Evolutionary conservation across 2,888 invertebrate genomes (phyloP).

Genomic region (Branchipolynoe longqiensis): DNA sequence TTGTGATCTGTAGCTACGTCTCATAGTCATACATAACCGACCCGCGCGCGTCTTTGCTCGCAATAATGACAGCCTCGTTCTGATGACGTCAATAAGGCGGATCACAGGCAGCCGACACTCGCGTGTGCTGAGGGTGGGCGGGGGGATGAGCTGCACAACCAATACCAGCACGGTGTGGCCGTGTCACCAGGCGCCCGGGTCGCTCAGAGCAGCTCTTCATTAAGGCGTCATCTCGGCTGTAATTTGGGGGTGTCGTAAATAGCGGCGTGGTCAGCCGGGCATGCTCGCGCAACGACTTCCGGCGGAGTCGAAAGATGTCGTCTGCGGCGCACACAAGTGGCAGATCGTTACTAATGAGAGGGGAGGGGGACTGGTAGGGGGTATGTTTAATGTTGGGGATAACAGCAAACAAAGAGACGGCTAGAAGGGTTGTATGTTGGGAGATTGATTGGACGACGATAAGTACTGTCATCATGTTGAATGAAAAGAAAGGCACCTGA

Average conservation of each 20-base stretch:
- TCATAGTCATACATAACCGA: no score
- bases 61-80: not conserved
- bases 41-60: not conserved
- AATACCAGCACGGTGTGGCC: not conserved
- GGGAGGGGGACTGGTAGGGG: not conserved
- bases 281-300: not conserved
- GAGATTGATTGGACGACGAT: not conserved
- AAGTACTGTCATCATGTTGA: no score
- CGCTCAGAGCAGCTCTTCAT: not conserved
- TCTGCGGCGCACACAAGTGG: slow-evolving; percentile 3
- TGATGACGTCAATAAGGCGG: slow-evolving; percentile 6
- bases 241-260: slow-evolving; percentile 12
- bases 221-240: not conserved
- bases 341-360: slow-evolving; percentile 39
- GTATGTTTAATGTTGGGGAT: not conserved
- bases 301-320: not conserved
- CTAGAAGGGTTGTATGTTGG: not conserved
- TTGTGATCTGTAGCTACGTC: not conserved
- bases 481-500: no score
- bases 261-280: slow-evolving; percentile 4
- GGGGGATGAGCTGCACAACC: not conserved
- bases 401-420: not conserved
- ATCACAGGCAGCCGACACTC: not conserved
- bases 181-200: not conserved
- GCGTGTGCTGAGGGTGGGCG: not conserved